Percentiles rank a stretch among this genome's conserved stretches.
phyloP scores from a whole-genome alignment of 2,113 vertebrate genomes.

The Zosterops hypoxanthus region DNA sequence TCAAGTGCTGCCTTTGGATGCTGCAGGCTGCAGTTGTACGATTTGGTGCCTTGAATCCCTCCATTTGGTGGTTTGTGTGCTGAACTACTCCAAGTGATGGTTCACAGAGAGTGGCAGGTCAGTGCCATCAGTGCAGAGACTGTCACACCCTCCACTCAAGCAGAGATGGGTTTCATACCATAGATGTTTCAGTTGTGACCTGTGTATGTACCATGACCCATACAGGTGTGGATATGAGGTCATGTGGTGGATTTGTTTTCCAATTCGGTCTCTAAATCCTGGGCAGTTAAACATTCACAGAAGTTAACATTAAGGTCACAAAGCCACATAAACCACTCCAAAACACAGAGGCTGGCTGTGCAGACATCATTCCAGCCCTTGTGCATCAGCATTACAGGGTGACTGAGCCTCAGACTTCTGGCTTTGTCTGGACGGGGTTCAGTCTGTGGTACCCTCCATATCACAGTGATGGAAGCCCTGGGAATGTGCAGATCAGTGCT shows the following conservation, averaged over 20 bases:
- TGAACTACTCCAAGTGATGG: neutral
- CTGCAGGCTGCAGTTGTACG: neutral
- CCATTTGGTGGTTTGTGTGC: neutral
- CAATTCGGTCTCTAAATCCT: neutral
- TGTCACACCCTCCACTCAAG: rapidly evolving
- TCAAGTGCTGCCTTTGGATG: neutral
- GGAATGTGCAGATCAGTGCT: no score
- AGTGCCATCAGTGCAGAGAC: neutral
- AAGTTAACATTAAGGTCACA: neutral
- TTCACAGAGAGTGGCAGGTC: neutral
- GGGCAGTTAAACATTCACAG: slow-evolving; percentile 20
- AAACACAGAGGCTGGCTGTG: rapidly evolving
- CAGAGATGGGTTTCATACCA: neutral
- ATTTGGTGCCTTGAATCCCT: neutral
- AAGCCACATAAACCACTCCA: neutral
- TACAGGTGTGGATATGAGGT: neutral
- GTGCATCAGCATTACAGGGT: neutral
- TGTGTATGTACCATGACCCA: rapidly evolving
- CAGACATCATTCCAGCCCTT: neutral
- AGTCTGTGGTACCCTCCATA: neutral
- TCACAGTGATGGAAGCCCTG: neutral
- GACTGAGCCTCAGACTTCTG: neutral
- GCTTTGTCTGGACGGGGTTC: neutral
- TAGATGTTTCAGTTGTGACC: neutral
- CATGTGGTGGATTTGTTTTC: neutral